Evolutionary conservation across 2,113 vertebrate genomes (phyloP).

Genomic region (Lamprotornis superbus): DNA sequence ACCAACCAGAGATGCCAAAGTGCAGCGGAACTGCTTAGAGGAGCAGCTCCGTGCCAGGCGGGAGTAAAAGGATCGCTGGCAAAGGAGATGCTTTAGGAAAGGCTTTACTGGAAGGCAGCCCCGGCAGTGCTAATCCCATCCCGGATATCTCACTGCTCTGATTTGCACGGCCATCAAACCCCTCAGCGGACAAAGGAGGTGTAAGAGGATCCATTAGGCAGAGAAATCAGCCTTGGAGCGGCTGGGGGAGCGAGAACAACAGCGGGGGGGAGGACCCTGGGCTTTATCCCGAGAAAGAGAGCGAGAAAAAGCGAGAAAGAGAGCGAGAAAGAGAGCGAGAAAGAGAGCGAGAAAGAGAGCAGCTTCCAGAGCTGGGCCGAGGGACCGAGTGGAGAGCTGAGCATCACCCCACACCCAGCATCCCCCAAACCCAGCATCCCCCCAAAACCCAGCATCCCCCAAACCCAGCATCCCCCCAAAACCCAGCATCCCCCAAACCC

Average conservation of each 20-base stretch:
- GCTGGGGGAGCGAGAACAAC: neutral
- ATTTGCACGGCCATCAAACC: neutral
- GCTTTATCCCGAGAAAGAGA: neutral
- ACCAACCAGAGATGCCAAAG: neutral
- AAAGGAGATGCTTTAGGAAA: neutral
- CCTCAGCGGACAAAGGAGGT: neutral
- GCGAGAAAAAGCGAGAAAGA: too few relatives aligned
- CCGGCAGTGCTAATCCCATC: neutral
- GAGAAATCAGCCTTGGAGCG: neutral
- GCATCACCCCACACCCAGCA: neutral
- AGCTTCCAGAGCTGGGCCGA: accelerated
- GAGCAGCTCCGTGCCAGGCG: neutral
- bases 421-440: too few relatives aligned
- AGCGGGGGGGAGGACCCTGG: neutral
- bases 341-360: too few relatives aligned
- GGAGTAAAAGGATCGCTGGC: neutral
- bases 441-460: neutral
- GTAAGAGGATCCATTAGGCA: neutral
- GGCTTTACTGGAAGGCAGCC: neutral
- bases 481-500: too few relatives aligned
- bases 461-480: too few relatives aligned
- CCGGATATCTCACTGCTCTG: neutral
- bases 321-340: too few relatives aligned
- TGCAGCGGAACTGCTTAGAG: neutral
- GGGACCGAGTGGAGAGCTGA: accelerated